Conservation (phyloP, 2,113 vertebrate genomes). For the Larimichthys polyactis region DNA sequence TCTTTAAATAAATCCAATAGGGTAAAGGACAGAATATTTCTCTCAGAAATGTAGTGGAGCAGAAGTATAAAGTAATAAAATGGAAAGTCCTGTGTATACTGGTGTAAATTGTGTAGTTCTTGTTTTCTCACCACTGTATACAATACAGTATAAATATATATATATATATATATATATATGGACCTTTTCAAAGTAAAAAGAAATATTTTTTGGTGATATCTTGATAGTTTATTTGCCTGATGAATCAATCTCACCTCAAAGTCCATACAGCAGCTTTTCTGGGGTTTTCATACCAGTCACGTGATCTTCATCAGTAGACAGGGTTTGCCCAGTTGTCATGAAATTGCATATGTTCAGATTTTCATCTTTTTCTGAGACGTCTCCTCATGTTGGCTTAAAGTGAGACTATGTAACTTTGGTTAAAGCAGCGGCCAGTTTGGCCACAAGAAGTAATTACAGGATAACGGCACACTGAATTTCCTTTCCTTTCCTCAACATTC, state of each 20-base stretch:
- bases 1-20: not conserved
- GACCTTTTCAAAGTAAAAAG: too few species aligned
- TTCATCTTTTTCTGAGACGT: not conserved
- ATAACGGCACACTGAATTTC: not conserved
- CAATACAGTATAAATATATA: too few species aligned
- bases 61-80: not conserved
- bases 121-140: too few species aligned
- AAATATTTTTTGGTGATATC: too few species aligned
- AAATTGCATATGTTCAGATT: not conserved
- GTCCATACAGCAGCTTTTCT: too few species aligned
- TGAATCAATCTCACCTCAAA: too few species aligned
- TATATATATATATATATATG: too few species aligned
- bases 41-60: not conserved
- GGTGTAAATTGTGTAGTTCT: too few species aligned
- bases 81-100: not conserved
- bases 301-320: not conserved
- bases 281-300: not conserved
- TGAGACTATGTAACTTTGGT: not conserved
- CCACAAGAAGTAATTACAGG: slow-evolving; percentile 4
- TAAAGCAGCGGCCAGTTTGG: not conserved
- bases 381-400: not conserved
- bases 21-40: not conserved
- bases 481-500: not conserved
- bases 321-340: not conserved
- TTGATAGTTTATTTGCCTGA: too few species aligned